Base-by-base conservation (phyloP, 2,113 vertebrate genomes). In the Myocastor coypus region DNA sequence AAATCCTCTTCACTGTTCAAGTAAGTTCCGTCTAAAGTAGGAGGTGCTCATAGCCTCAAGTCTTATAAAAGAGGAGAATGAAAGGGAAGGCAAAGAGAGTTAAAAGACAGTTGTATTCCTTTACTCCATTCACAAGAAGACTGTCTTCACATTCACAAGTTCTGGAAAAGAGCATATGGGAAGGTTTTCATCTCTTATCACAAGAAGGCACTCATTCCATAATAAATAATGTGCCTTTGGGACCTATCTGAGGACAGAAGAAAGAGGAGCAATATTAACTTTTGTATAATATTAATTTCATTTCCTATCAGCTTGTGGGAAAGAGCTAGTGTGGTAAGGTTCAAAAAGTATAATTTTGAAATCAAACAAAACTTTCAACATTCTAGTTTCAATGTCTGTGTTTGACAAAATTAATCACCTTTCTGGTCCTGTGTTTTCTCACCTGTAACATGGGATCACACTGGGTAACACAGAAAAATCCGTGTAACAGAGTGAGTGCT, bases 51-150 rank as follows among this genome's bases (percentile, higher is more conserved):
- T 77, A 52, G 61, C 50, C 64, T 95, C 57, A 83, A 30, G 6
- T 86, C 83, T 63, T 83, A 34, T 8, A 94, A 64, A 87, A 17
- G 34, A 17, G 5, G 75, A 64, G 63, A 89, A 37, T 34, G n/a
- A 85, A 80, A 77, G 64, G 46, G 89, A 73, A 87, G 73, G 63
- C 83, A 78, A 83, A 40, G 55, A 61, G 57, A 93, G 34, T 42
- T 20, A 16, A 26, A 16, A 57, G 64, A 46, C 63, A 59, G 4
- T n/a, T 59, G 2, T 30, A 52, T 24, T 37, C 13, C 2, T 90
- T 87, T 61, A 13, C 80, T 78, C 7, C 26, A 83, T 24, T 61
- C 75, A 42, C 16, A 26, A 86, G 81, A 93, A 83, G 16, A 69
- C 34, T 94, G 37, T 66, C 83, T 91, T 82, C 50, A 64, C 8